A percentile compares a stretch with the other conserved stretches of the same genome.
Evolutionary conservation across 2,888 invertebrate genomes (phyloP).

Genomic region (Odontocerum albicorne): DNA sequence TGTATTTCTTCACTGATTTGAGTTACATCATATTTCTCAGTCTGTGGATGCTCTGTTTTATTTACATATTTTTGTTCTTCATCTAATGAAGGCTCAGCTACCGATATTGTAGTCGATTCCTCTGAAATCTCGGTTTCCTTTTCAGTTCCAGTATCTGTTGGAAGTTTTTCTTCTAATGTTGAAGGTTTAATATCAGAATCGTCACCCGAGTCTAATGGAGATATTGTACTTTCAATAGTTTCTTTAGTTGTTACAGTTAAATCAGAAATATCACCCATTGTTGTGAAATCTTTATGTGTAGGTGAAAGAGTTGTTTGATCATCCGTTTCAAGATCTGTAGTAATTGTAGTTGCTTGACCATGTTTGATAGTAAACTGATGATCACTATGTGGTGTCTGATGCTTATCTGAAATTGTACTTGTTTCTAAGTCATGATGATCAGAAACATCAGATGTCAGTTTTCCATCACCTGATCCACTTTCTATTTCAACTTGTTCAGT

Average conservation of each 20-base stretch:
- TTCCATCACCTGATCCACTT: no score
- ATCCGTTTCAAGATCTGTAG: conserved; percentile 1
- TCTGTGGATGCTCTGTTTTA: not conserved
- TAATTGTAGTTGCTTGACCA: not conserved
- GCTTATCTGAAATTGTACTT: no score
- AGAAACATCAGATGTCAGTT: no score
- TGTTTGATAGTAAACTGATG: no score
- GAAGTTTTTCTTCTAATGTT: no score
- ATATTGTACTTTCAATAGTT: conserved; percentile 13
- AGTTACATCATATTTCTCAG: not conserved
- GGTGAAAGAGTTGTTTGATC: not conserved
- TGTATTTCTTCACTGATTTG: not conserved
- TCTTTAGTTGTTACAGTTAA: conserved; percentile 15
- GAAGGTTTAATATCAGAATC: not conserved
- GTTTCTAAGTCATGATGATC: no score
- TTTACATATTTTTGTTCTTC: conserved; percentile 1
- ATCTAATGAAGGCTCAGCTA: not conserved
- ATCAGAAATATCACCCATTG: not conserved
- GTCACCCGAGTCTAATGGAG: not conserved
- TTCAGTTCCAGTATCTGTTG: no score
- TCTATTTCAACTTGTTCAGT: no score
- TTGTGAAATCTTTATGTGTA: not conserved
- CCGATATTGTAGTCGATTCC: no score
- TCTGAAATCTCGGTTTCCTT: not conserved
- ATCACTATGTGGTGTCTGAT: no score